Percentiles rank a stretch among this genome's conserved stretches.
These are phyloP conservation scores for Todiramphus chloris DNA, from an alignment of 2,113 vertebrate genomes.

Conservation along the genomic window DNA sequence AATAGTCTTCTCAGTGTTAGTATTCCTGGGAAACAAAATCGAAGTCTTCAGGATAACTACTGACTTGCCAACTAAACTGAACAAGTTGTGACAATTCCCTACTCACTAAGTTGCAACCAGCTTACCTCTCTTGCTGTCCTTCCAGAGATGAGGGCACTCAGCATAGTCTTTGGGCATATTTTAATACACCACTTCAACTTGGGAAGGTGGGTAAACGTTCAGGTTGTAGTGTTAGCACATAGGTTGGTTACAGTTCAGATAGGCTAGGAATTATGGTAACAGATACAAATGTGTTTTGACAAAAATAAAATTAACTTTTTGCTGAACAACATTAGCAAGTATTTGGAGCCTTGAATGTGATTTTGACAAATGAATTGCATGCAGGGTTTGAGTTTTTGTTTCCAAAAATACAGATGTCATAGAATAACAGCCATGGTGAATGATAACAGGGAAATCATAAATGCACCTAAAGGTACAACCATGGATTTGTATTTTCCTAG, in stretches of 20 bases:
- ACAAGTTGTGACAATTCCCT: background rate
- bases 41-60: background rate
- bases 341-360: background rate
- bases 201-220: background rate
- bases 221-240: background rate
- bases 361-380: background rate
- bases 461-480: background rate
- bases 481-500: background rate
- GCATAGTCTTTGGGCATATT: background rate
- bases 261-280: background rate
- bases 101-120: background rate
- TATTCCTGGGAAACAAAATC: background rate
- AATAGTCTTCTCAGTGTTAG: fast-evolving
- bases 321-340: background rate
- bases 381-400: background rate
- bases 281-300: background rate
- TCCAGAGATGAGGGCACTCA: background rate
- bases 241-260: background rate
- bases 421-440: fast-evolving
- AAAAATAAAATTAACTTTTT: background rate
- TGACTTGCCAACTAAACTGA: background rate
- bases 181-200: background rate
- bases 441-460: background rate
- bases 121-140: background rate
- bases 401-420: background rate